Percentiles rank a stretch among this genome's conserved stretches.
These are phyloP conservation scores for Gobiocypris rarus DNA, from an alignment of 2,113 vertebrate genomes.

Conservation along the genomic window DNA sequence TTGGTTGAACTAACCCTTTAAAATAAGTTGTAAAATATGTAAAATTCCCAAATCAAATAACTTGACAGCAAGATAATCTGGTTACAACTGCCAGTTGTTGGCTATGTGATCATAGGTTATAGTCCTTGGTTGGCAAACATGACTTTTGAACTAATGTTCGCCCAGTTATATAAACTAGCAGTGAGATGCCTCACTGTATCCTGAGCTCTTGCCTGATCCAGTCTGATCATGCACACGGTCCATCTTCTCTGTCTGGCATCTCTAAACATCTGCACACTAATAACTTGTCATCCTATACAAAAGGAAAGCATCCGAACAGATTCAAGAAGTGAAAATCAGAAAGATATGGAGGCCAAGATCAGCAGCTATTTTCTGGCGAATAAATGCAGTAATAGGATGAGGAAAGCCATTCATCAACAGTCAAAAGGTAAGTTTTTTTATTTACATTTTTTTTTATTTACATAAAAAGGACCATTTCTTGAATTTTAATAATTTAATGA, in stretches of 20 bases:
- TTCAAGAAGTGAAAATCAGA: conserved; percentile 61
- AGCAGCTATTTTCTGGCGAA: conserved; percentile 72
- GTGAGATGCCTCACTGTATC: not conserved
- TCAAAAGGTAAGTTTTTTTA: conserved; percentile 81
- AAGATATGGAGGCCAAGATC: conserved; percentile 15
- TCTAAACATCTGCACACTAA: conserved; percentile 62
- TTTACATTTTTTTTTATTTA: not conserved
- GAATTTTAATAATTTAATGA: not conserved
- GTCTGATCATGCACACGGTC: conserved; percentile 67
- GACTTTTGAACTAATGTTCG: conserved; percentile 45
- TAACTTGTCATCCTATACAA: conserved; percentile 56
- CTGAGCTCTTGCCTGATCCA: conserved; percentile 49
- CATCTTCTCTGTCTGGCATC: conserved; percentile 67
- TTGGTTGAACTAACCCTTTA: too few species aligned
- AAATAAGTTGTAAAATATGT: too few species aligned
- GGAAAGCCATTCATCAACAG: conserved; percentile 71
- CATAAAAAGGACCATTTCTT: too few species aligned
- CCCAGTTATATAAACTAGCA: conserved; percentile 49
- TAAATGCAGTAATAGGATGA: conserved; percentile 65
- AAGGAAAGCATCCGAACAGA: conserved; percentile 21
- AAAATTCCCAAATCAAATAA: too few species aligned
- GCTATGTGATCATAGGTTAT: not conserved
- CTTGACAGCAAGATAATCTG: too few species aligned
- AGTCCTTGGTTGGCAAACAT: conserved; percentile 41
- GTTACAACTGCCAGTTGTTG: not conserved